Conservation (phyloP, 2,888 invertebrate genomes). For the Sminthurinus aureus region DNA sequence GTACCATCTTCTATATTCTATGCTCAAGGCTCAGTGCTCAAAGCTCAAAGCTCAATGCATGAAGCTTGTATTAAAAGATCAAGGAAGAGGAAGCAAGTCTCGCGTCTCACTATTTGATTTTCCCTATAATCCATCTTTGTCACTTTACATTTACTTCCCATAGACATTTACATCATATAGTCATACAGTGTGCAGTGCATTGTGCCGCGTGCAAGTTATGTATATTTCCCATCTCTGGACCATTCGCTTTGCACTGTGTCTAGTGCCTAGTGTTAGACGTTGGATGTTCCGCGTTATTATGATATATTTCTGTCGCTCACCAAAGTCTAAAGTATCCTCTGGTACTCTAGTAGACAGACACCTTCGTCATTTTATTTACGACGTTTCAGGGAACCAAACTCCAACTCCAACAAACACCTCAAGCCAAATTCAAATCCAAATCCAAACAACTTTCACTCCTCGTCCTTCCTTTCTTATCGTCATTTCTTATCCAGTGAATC, state of each 20-base stretch:
- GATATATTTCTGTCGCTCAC: not conserved
- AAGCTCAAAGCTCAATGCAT: too few species aligned
- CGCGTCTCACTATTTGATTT: too few species aligned
- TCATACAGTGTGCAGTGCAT: too few species aligned
- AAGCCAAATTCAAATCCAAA: not conserved
- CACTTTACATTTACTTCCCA: slow-evolving; percentile 9
- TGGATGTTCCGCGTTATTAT: not conserved
- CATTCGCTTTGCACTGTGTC: too few species aligned
- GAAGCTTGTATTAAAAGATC: slow-evolving; percentile 4
- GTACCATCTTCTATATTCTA: too few species aligned
- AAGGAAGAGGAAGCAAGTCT: not conserved
- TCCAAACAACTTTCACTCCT: not conserved
- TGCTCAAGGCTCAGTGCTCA: not conserved
- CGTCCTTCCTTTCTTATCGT: not conserved
- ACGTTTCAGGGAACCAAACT: not conserved
- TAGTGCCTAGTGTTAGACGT: too few species aligned
- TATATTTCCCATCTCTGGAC: too few species aligned
- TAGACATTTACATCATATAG: not conserved
- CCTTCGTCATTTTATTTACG: not conserved
- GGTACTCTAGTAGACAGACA: too few species aligned
- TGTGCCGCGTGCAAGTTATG: too few species aligned
- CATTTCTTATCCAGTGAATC: too few species aligned
- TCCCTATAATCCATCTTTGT: slow-evolving; percentile 38
- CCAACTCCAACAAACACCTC: not conserved
- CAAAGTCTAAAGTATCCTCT: too few species aligned